These are phyloP conservation scores for Rhopalosiphum maidis DNA, from an alignment of 1,140 invertebrate genomes.

Conservation along the genomic window DNA sequence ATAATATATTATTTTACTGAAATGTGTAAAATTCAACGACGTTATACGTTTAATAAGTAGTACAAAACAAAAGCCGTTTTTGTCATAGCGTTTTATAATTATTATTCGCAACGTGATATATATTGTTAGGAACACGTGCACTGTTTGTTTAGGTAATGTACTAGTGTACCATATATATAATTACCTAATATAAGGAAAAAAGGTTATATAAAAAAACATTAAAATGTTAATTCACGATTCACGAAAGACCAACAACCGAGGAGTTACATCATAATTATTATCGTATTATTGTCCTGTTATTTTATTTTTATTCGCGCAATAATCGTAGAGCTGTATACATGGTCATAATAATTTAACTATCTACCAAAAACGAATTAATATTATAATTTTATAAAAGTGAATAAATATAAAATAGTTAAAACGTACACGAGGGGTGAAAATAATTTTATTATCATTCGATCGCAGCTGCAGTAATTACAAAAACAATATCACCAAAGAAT, in stretches of 20 bases:
- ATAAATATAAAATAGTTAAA: neutral
- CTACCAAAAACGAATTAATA: neutral
- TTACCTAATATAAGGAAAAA: neutral
- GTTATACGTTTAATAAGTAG: neutral
- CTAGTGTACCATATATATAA: neutral
- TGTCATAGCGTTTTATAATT: neutral
- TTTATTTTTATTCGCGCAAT: neutral
- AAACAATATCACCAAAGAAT: neutral
- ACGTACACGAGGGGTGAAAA: too few species aligned
- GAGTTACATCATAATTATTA: neutral
- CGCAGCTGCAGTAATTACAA: neutral
- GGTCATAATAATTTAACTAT: neutral
- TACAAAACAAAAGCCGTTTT: neutral
- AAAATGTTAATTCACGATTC: neutral
- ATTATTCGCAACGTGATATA: constrained; percentile 16
- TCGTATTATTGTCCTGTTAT: neutral
- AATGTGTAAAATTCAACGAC: too few species aligned
- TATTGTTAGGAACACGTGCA: neutral
- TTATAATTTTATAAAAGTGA: neutral
- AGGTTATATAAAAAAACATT: neutral
- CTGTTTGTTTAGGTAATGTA: neutral
- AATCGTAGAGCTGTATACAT: neutral
- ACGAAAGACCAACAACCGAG: neutral
- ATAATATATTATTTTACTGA: too few species aligned
- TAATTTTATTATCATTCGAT: neutral